phyloP scores from a whole-genome alignment of 2,113 vertebrate species.

The Rhinichthys klamathensis region DNA sequence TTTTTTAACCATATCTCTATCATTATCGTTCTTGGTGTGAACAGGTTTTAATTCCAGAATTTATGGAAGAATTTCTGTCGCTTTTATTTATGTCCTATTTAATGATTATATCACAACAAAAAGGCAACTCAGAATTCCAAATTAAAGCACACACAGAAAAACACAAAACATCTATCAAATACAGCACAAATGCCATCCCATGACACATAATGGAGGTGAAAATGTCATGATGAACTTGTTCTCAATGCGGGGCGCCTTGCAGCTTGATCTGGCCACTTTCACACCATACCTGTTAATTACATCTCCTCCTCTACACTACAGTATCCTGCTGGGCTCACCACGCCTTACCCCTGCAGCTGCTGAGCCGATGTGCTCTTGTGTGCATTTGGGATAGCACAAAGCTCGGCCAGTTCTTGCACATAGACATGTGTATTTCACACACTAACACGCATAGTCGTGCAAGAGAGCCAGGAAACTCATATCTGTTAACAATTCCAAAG shows the following conservation, averaged over 20 bases:
- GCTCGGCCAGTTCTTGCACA: background rate
- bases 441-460: background rate
- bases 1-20: too few species aligned
- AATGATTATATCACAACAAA: background rate
- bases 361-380: slow-evolving; percentile 4
- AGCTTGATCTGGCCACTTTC: slow-evolving; percentile 46
- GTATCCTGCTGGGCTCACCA: slow-evolving; percentile 49
- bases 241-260: slow-evolving; percentile 40
- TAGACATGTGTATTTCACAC: slow-evolving; percentile 9
- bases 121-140: background rate
- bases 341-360: slow-evolving; percentile 39
- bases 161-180: background rate
- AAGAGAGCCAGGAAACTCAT: background rate
- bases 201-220: slow-evolving; percentile 44
- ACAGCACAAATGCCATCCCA: slow-evolving; percentile 21
- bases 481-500: background rate
- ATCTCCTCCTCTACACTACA: slow-evolving; percentile 43
- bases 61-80: background rate
- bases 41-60: background rate
- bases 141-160: slow-evolving; percentile 18
- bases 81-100: background rate
- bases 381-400: background rate
- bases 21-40: too few species aligned
- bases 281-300: slow-evolving; percentile 58
- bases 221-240: slow-evolving; percentile 49